Conservation (phyloP, 2,888 invertebrate genomes). For the Tetragonula carbonaria region DNA sequence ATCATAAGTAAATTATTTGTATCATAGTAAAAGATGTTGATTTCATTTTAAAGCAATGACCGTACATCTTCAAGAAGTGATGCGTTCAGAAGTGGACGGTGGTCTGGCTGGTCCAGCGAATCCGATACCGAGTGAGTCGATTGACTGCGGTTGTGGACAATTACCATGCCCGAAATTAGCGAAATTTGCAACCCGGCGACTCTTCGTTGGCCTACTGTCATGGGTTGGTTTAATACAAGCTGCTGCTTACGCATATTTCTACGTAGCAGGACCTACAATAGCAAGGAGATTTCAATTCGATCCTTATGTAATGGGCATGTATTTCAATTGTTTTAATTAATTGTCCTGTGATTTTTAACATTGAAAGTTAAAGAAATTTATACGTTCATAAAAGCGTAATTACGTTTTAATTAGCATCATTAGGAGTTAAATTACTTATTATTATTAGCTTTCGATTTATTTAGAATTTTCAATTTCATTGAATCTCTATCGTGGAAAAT, state of each 20-base stretch:
- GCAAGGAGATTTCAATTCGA: slow-evolving; percentile 79
- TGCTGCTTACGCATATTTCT: slow-evolving; percentile 77
- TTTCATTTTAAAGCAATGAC: slow-evolving; percentile 72
- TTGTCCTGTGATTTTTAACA: no score
- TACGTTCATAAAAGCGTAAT: neutral
- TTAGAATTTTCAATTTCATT: no score
- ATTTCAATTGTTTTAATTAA: neutral
- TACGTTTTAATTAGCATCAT: no score
- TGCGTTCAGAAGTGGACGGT: slow-evolving; percentile 78
- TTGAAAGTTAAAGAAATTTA: neutral
- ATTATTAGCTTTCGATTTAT: no score
- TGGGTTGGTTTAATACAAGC: slow-evolving; percentile 79
- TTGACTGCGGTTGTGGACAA: slow-evolving; percentile 81
- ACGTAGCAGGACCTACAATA: slow-evolving; percentile 76
- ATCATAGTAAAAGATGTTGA: neutral
- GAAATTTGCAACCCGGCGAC: slow-evolving; percentile 79
- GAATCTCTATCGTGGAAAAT: no score
- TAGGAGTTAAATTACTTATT: no score
- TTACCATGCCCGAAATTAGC: slow-evolving; percentile 78
- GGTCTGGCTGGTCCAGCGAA: slow-evolving; percentile 80
- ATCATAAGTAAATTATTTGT: neutral
- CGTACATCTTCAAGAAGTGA: slow-evolving; percentile 77
- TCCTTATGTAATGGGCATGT: slow-evolving; percentile 77
- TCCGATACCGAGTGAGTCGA: slow-evolving; percentile 78
- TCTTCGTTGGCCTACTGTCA: slow-evolving; percentile 77